Evolutionary conservation across 2,797 vertebrate genomes (phyloP), one percentile per base, ranked within the genome.

Genomic region (Enteromius thamalakanensis): DNA sequence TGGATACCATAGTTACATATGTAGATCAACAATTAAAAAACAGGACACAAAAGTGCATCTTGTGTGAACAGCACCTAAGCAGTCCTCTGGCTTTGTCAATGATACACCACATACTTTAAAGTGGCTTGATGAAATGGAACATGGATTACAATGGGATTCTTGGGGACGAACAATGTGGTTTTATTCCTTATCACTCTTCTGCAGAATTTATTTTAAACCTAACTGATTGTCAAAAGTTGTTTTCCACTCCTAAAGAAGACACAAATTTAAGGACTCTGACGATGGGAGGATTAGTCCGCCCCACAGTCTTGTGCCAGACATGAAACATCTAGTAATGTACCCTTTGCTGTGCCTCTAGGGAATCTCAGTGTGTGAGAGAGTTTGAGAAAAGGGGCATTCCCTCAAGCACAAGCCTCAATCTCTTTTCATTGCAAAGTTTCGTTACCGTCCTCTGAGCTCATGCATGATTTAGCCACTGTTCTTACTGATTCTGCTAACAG

Each of bases 161-260:
- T 14, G 68, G 71, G 45, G 62, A 80, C 11, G 19, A 64, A 34
- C 53, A 12, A 68, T 12, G 1, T 37, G 55, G 53, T 53, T 49
- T 34, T 29, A 15, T 17, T 19, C 14, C 3, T 60, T 81, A 60
- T 55, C 76, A 40, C 71, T 76, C 14, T 32, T 23, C 51, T 85
- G 58, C 58, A 49, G 21, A 75, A 10, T 62, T 62, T 21, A 65
- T 15, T 26, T 29, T 83, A 32, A 75, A 83, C 34, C 37, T 78
- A 76, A 51, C 76, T 84, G 88, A 89, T 89, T 89, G 88, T 89
- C 87, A 86, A 80, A 84, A 86, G 32, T 76, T 60, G 47, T 37
- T 75, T 75, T 64, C 53, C 10, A 67, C 53, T 72, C 40, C 11
- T 49, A 69, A 58, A 45, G 64, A 49, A 65, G 29, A 51, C 23